phyloP scores from a whole-genome alignment of 2,888 invertebrate genomes.

The Ellobium chinense region DNA sequence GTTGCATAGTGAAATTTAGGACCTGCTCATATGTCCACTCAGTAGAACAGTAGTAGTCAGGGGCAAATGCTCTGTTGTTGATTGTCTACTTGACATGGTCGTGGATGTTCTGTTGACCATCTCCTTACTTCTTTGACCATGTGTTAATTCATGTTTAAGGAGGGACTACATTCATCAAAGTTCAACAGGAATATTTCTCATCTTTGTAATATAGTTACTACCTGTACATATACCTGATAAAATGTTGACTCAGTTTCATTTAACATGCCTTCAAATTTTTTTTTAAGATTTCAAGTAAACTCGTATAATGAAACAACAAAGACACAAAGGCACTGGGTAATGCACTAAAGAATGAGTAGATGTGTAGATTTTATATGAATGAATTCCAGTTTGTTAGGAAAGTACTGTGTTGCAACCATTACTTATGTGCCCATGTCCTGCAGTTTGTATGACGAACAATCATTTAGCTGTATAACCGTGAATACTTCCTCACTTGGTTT shows the following conservation, averaged over 20 bases:
- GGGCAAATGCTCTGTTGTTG: slow-evolving; percentile 36
- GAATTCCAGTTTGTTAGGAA: too few relatives aligned
- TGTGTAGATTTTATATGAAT: too few relatives aligned
- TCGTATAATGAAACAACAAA: not conserved
- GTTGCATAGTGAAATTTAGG: not conserved
- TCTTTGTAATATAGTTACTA: slow-evolving; percentile 1
- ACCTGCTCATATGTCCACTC: not conserved
- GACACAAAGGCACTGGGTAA: too few relatives aligned
- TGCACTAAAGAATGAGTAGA: too few relatives aligned
- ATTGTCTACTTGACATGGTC: slow-evolving; percentile 24
- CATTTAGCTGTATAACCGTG: too few relatives aligned
- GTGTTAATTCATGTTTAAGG: not conserved
- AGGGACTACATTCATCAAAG: not conserved
- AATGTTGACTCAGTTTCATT: not conserved
- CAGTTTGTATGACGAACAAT: too few relatives aligned
- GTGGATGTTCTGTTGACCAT: not conserved
- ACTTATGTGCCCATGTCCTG: too few relatives aligned
- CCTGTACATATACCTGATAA: slow-evolving; percentile 1
- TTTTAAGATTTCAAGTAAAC: not conserved
- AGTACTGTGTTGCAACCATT: too few relatives aligned
- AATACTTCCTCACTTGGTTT: too few relatives aligned
- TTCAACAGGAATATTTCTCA: not conserved
- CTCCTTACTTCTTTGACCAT: not conserved
- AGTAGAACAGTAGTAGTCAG: not conserved
- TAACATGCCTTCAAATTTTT: not conserved